Evolutionary conservation across 2,797 vertebrate genomes (phyloP).

Genomic region (Gadopsis marmoratus): DNA sequence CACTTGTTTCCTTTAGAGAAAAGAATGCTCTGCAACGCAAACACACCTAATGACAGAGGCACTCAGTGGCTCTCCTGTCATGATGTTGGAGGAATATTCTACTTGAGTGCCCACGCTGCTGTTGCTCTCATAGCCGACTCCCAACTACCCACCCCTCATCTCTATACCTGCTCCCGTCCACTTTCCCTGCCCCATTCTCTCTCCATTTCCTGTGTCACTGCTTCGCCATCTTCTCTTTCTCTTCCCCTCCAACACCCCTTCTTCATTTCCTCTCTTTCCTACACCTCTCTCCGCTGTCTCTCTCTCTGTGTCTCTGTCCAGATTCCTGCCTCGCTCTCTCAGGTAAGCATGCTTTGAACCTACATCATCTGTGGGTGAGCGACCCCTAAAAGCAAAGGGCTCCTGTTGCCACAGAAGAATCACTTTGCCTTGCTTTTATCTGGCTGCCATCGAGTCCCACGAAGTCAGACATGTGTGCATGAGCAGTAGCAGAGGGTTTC

Average conservation of each 20-base stretch:
- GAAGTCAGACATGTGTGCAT: slow-evolving; percentile 58
- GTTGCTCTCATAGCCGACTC: slow-evolving; percentile 45
- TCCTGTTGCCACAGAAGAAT: slow-evolving; percentile 74
- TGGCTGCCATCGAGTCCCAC: slow-evolving; percentile 49
- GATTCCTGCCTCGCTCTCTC: slow-evolving; percentile 37
- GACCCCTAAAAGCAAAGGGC: slow-evolving; percentile 74
- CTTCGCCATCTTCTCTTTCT: slow-evolving; percentile 40
- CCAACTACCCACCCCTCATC: background rate
- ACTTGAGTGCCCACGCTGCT: slow-evolving; percentile 63
- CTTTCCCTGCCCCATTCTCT: slow-evolving; percentile 56
- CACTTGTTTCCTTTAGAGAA: slow-evolving; percentile 51
- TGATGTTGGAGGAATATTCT: slow-evolving; percentile 71
- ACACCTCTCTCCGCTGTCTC: background rate
- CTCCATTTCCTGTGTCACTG: slow-evolving; percentile 67
- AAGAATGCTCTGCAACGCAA: slow-evolving; percentile 47
- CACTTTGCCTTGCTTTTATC: slow-evolving; percentile 78
- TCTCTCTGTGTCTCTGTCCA: slow-evolving; percentile 18
- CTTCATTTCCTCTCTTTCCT: slow-evolving; percentile 41
- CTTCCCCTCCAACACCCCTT: slow-evolving; percentile 26
- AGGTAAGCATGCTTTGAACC: slow-evolving; percentile 65
- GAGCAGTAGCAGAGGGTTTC: slow-evolving; percentile 56
- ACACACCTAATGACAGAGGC: slow-evolving; percentile 58
- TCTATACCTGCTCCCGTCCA: slow-evolving; percentile 47
- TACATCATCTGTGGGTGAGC: slow-evolving; percentile 66
- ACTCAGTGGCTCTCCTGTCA: slow-evolving; percentile 61